A percentile compares a stretch with the other conserved stretches of the same genome.
phyloP scores from a whole-genome alignment of 2,888 invertebrate species.

The Ornithoptera priamus region DNA sequence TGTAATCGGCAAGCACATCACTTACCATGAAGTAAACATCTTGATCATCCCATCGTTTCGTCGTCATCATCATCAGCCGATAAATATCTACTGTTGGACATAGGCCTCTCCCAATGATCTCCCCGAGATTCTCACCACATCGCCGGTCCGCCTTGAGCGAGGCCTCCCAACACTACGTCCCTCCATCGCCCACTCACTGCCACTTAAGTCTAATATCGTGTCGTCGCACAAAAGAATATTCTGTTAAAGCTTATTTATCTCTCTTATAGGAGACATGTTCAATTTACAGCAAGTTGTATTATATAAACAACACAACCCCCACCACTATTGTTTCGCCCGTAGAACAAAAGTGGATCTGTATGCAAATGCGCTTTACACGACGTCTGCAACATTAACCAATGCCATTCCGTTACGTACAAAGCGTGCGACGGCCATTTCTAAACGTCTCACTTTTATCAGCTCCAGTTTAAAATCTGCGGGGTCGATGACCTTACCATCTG shows the following conservation, averaged over 20 bases:
- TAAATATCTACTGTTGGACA: too few species aligned
- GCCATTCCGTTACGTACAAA: neutral
- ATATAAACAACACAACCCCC: neutral
- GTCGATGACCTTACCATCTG: neutral
- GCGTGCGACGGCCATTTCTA: neutral
- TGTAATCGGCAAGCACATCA: too few species aligned
- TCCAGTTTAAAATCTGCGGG: neutral
- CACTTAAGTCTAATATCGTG: too few species aligned
- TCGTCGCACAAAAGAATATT: too few species aligned
- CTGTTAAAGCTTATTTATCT: neutral
- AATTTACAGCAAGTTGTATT: neutral
- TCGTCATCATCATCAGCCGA: too few species aligned
- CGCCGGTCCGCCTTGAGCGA: too few species aligned
- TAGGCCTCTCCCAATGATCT: too few species aligned
- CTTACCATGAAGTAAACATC: too few species aligned
- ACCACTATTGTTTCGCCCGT: neutral
- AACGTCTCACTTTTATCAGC: constrained; percentile 2
- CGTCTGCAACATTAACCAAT: neutral
- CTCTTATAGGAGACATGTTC: neutral
- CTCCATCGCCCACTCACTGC: too few species aligned
- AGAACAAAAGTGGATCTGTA: constrained; percentile 2
- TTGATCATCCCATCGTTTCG: too few species aligned
- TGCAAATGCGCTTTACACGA: neutral
- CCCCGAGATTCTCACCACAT: too few species aligned
- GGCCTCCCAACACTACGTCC: too few species aligned